A percentile compares a stretch with the other conserved stretches of the same genome.
phyloP scores from a whole-genome alignment of 2,797 vertebrate species.

The Poeciliopsis turneri region DNA sequence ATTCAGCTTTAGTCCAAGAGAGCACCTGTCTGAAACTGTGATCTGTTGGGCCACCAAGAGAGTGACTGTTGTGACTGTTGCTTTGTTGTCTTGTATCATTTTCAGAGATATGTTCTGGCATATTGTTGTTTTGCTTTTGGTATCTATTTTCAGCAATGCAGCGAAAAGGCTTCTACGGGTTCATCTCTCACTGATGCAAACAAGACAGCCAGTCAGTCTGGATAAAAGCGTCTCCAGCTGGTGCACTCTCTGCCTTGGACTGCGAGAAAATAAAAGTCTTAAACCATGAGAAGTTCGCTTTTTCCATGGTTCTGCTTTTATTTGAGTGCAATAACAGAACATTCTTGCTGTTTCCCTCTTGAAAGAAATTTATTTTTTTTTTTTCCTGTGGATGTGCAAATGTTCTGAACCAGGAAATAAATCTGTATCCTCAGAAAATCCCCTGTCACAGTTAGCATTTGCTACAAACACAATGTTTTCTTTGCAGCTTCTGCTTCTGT shows the following conservation, averaged over 20 bases:
- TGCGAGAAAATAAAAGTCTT: constrained; percentile 40
- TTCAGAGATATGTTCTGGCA: constrained; percentile 6
- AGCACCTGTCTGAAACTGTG: constrained; percentile 48
- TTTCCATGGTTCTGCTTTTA: constrained; percentile 37
- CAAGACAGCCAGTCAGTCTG: constrained; percentile 49
- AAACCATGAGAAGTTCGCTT: constrained; percentile 46
- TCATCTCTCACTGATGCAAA: constrained; percentile 48
- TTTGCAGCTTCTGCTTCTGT: constrained; percentile 17
- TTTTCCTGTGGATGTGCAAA: constrained; percentile 10
- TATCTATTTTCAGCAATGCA: constrained; percentile 27
- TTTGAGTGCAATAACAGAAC: constrained; percentile 58
- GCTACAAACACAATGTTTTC: constrained; percentile 17
- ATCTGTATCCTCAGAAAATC: constrained; percentile 49
- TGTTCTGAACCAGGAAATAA: constrained; percentile 50
- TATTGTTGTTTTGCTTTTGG: constrained; percentile 24
- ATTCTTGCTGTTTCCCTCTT: constrained; percentile 44
- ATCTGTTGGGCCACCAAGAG: constrained; percentile 33
- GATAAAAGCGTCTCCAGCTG: constrained; percentile 61
- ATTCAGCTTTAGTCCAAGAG: constrained; percentile 36
- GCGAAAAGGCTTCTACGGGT: constrained; percentile 18
- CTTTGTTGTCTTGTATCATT: constrained; percentile 11
- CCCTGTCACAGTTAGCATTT: constrained; percentile 43
- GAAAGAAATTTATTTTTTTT: constrained; percentile 25
- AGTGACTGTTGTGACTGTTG: constrained; percentile 25
- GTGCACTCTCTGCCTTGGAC: constrained; percentile 37